Evolutionary conservation across 2,888 invertebrate species (phyloP), one percentile per base, ranked within the genome.

Genomic region (Cylloceria caligata): DNA sequence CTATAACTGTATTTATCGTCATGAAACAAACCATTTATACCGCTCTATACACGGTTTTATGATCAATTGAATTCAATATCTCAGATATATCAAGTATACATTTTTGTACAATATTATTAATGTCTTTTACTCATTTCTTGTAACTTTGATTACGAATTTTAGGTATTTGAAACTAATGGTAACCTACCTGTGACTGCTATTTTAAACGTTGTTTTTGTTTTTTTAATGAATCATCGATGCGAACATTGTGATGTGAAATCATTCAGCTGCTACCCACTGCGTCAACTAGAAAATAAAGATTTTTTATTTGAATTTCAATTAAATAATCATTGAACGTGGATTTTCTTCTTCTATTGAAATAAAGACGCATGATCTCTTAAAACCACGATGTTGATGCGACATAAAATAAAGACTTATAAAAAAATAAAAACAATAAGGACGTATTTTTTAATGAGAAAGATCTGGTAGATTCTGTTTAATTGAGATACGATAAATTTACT

Each of bases 1-100:
- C 49, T 49, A 49, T 49, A 49, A 49, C 21, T 21, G 49, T 49
- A 11, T 49, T 49, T 49, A 49, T 49, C 49, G 49, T 49, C 9
- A 21, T 45, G 45, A 5, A 49, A 6, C 19, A n/a, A n/a, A 47
- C 47, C 47, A 19, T 47, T 19, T 16, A 16, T 47, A 4, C 19
- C 9, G 47, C 19, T 30, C 5, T 30, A 30, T 30, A n/a, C 11
- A 42, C 13, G 42, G 3, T 47, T 47, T 19, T 47, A 47, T 11
- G 47, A 47, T 19, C 19, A 16, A 47, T 19, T 47, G 19, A 47
- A 47, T 47, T 47, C 19, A 19, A 47, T 47, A 21, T 21, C 19
- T 49, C 19, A 0, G 9, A 49, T 21, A 16, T 1, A 9, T 7
- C 0, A 49, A 49, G 49, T 21, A 13, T 49, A 49, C 49, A 13